These are phyloP conservation scores for Papilio gigon DNA, from an alignment of 2,888 invertebrate species.

Conservation along the genomic window DNA sequence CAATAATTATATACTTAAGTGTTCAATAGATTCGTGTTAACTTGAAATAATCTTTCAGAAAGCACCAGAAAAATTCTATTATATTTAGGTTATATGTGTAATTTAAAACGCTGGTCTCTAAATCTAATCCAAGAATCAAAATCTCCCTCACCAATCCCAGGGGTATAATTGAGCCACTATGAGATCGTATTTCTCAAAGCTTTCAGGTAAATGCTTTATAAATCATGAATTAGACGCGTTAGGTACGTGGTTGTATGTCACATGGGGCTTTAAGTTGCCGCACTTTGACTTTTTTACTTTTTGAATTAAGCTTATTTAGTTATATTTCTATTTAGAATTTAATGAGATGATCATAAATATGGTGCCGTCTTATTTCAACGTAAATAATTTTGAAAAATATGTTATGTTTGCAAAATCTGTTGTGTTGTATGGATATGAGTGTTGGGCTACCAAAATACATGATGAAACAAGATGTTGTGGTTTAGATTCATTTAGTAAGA, in stretches of 20 bases:
- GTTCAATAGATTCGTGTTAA: background rate
- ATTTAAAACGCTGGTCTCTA: conserved; percentile 22
- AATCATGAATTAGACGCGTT: conserved; percentile 69
- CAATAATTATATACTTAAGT: background rate
- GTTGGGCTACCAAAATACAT: no score
- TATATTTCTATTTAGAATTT: background rate
- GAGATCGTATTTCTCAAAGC: conserved; percentile 58
- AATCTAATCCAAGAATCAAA: conserved; percentile 43
- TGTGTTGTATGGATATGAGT: no score
- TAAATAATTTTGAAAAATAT: no score
- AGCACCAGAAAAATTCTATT: background rate
- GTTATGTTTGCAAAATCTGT: no score
- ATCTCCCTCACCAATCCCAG: conserved; percentile 53
- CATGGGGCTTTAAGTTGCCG: conserved; percentile 43
- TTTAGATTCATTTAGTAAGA: no score
- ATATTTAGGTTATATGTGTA: conserved; percentile 27
- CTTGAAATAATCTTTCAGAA: background rate
- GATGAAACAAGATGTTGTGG: no score
- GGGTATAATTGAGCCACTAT: conserved; percentile 58
- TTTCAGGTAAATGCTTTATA: conserved; percentile 71
- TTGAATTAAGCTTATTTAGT: background rate
- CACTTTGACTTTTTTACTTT: conserved; percentile 15
- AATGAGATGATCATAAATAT: no score
- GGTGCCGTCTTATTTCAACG: no score
- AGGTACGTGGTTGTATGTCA: conserved; percentile 61